phyloP scores from a whole-genome alignment of 2,888 invertebrate genomes.

The Stegana nigrithorax region DNA sequence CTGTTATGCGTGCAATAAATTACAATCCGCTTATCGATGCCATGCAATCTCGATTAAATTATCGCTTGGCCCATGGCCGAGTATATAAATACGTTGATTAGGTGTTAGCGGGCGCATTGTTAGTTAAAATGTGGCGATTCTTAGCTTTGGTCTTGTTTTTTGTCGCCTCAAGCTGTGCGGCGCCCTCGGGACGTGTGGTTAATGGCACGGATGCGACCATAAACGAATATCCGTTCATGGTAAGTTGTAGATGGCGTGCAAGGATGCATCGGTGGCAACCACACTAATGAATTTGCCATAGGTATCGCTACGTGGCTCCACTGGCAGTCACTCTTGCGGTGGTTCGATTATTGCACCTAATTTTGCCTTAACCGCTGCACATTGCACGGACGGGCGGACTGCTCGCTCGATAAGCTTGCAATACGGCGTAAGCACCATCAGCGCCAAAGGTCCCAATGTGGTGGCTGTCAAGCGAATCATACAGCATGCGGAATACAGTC shows the following conservation, averaged over 20 bases:
- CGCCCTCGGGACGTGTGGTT: constrained; percentile 55
- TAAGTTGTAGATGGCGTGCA: constrained; percentile 29
- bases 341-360: constrained; percentile 48
- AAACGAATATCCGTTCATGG: constrained; percentile 58
- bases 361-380: constrained; percentile 60
- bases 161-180: constrained; percentile 31
- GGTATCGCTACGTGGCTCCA: constrained; percentile 49
- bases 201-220: constrained; percentile 57
- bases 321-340: constrained; percentile 58
- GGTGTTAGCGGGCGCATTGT: too few relatives aligned
- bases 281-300: constrained; percentile 15
- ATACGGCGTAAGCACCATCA: constrained; percentile 49
- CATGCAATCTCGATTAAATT: too few relatives aligned
- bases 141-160: constrained; percentile 25
- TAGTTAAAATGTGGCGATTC: not conserved
- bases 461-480: constrained; percentile 51
- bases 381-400: constrained; percentile 45
- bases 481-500: constrained; percentile 61
- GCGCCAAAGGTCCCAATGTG: constrained; percentile 45
- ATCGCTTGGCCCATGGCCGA: too few relatives aligned
- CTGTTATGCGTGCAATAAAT: too few relatives aligned
- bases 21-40: too few relatives aligned
- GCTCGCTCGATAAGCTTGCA: constrained; percentile 44
- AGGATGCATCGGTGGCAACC: not conserved
- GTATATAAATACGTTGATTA: too few relatives aligned